Percentiles rank a stretch among this genome's conserved stretches.
phyloP scores from a whole-genome alignment of 2,888 invertebrate genomes.

The Maniola hyperantus region DNA sequence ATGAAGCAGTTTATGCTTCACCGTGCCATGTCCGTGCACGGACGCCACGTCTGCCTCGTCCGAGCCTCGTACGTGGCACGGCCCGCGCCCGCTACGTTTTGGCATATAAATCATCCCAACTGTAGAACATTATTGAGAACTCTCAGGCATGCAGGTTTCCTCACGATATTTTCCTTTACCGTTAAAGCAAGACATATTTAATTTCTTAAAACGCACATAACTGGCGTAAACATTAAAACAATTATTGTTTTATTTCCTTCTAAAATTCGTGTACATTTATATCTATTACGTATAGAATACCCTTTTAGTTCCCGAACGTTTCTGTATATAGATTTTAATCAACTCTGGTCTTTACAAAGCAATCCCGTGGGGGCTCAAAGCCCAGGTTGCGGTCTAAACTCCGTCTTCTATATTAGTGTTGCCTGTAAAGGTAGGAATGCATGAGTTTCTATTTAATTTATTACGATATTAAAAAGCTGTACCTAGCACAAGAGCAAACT shows the following conservation, averaged over 20 bases:
- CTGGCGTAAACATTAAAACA: neutral
- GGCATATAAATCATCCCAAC: too few species aligned
- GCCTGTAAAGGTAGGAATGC: constrained; percentile 6
- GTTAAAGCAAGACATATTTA: too few species aligned
- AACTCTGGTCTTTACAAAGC: constrained; percentile 27
- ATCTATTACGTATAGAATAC: constrained; percentile 11
- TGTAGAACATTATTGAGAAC: too few species aligned
- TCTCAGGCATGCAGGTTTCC: too few species aligned
- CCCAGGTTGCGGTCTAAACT: constrained; percentile 27
- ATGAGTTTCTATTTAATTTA: constrained; percentile 5
- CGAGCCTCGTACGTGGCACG: too few species aligned
- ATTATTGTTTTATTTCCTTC: neutral
- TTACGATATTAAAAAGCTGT: constrained; percentile 7
- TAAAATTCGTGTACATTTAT: neutral
- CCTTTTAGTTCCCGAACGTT: constrained; percentile 18
- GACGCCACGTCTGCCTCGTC: too few species aligned
- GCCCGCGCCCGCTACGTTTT: too few species aligned
- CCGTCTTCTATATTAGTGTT: constrained; percentile 22
- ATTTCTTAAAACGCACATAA: too few species aligned
- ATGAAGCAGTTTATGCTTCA: too few species aligned
- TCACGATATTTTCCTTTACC: too few species aligned
- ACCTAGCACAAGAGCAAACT: neutral
- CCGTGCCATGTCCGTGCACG: too few species aligned
- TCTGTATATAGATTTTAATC: constrained; percentile 27
- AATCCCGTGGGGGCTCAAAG: constrained; percentile 23